A percentile compares a stretch with the other conserved stretches of the same genome.
These are phyloP conservation scores for Drosophila bocqueti DNA, from an alignment of 1,140 invertebrate species.

Conservation along the genomic window DNA sequence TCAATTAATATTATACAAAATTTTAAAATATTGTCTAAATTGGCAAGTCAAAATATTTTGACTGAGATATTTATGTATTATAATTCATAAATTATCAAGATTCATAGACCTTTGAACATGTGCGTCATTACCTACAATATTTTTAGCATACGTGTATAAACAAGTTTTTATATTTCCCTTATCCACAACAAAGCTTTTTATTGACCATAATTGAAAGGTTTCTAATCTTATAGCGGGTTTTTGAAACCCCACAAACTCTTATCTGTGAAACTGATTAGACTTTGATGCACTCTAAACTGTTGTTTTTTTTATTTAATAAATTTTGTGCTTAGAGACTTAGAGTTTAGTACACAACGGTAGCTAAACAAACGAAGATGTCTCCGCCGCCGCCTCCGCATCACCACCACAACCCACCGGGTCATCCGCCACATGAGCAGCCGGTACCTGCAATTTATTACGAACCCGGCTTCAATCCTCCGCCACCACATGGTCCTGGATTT, in stretches of 20 bases:
- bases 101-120: neutral
- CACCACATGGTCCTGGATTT: slow-evolving; percentile 24
- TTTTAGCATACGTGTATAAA: neutral
- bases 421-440: slow-evolving; percentile 13
- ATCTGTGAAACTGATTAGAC: slow-evolving; percentile 10
- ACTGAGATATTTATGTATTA: neutral
- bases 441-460: slow-evolving; percentile 32
- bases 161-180: neutral
- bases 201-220: slow-evolving; percentile 5
- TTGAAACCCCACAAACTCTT: slow-evolving; percentile 1
- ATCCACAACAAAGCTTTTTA: neutral
- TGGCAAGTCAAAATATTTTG: neutral
- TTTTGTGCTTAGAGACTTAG: neutral
- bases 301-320: slow-evolving; percentile 4
- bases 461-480: slow-evolving; percentile 7
- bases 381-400: slow-evolving; percentile 29
- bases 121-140: neutral
- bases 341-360: slow-evolving; percentile 18
- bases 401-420: slow-evolving; percentile 15
- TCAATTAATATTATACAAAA: neutral
- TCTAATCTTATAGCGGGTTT: neutral
- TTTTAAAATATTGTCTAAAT: neutral
- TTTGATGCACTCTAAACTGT: neutral
- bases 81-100: neutral
- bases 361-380: slow-evolving; percentile 17